phyloP scores from a whole-genome alignment of 2,797 vertebrate genomes.

The Mycteria americana region DNA sequence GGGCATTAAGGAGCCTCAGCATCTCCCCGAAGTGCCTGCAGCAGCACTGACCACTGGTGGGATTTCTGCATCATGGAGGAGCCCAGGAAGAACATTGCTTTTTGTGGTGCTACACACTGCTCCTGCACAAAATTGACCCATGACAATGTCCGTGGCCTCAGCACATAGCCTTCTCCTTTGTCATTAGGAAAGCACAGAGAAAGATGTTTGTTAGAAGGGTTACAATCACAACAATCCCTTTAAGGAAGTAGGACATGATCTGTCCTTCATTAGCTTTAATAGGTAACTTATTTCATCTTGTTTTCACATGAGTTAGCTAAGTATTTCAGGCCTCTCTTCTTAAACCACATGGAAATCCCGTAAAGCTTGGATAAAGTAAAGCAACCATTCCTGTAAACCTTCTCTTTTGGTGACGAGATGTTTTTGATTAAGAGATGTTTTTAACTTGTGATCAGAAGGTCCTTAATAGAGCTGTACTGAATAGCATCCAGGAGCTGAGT shows the following conservation, averaged over 20 bases:
- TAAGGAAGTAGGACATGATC: background rate
- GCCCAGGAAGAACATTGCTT: background rate
- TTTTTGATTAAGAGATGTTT: background rate
- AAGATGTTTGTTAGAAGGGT: background rate
- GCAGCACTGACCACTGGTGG: accelerated
- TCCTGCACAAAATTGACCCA: background rate
- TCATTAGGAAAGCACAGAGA: background rate
- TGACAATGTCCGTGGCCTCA: accelerated
- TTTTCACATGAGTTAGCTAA: background rate
- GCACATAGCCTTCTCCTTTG: background rate
- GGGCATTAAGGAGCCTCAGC: background rate
- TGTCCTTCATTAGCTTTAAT: background rate
- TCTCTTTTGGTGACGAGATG: background rate
- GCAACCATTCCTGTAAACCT: background rate
- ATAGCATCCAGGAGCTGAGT: background rate
- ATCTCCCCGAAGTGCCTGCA: background rate
- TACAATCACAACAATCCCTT: background rate
- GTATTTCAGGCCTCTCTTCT: background rate
- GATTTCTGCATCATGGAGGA: background rate
- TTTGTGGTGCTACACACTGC: background rate
- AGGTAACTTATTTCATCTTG: background rate
- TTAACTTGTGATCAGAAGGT: background rate
- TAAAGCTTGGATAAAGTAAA: background rate
- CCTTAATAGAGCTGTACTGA: background rate
- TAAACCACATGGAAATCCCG: background rate